These are phyloP conservation scores for Pterocles orientalis DNA, from an alignment of 2,113 vertebrate genomes.

Conservation along the genomic window DNA sequence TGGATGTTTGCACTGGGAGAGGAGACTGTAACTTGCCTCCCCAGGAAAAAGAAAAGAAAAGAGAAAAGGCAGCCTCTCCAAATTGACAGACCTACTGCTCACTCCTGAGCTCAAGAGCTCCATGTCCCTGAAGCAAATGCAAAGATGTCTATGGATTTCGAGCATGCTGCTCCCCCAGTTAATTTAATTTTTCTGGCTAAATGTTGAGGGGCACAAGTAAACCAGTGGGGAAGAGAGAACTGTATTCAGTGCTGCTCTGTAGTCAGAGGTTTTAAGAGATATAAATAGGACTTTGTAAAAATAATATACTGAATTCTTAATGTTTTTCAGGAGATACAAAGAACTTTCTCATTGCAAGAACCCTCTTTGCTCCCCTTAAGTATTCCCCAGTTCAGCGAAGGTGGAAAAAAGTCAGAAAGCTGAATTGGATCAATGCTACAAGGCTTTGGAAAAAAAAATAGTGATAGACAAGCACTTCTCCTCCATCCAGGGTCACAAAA, in stretches of 20 bases:
- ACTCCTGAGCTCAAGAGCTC: background rate
- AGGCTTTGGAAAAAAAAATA: background rate
- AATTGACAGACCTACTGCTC: accelerated
- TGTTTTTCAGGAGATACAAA: background rate
- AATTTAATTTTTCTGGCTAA: background rate
- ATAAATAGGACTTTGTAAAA: background rate
- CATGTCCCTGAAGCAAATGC: accelerated
- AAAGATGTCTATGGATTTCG: background rate
- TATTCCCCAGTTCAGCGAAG: background rate
- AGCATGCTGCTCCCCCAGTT: accelerated
- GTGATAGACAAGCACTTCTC: background rate
- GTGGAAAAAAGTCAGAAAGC: background rate
- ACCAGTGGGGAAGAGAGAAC: background rate
- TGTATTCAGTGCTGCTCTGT: background rate
- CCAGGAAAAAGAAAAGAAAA: background rate
- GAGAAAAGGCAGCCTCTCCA: background rate
- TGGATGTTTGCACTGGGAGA: background rate
- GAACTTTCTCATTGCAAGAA: background rate
- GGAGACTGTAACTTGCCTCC: background rate
- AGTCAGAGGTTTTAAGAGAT: background rate
- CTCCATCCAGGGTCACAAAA: background rate
- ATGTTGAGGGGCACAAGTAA: accelerated
- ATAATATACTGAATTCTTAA: background rate
- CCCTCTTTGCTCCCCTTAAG: background rate
- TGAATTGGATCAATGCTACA: background rate